Conservation (phyloP, 2,888 invertebrate genomes). For the Caenorhabditis parvicauda region DNA sequence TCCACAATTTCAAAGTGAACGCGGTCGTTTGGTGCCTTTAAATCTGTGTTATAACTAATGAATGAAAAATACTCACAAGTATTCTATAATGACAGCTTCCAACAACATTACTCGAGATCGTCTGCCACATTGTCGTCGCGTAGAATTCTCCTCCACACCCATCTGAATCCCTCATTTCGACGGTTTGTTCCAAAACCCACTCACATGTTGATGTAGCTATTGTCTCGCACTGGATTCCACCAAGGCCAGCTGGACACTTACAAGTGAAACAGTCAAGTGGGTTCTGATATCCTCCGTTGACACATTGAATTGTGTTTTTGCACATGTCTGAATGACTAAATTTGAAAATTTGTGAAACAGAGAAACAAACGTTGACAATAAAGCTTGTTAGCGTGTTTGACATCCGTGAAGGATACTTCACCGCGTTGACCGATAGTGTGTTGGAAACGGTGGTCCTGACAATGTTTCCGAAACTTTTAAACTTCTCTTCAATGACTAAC, state of each 20-base stretch:
- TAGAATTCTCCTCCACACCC: slow-evolving; percentile 44
- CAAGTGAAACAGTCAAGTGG: slow-evolving; percentile 39
- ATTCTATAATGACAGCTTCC: slow-evolving; percentile 42
- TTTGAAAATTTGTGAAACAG: neutral
- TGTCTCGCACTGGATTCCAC: slow-evolving; percentile 33
- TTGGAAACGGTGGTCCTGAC: slow-evolving; percentile 41
- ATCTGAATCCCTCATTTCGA: slow-evolving; percentile 13
- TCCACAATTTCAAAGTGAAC: slow-evolving; percentile 44
- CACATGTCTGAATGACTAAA: slow-evolving; percentile 33
- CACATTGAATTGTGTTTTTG: slow-evolving; percentile 21
- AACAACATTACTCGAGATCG: slow-evolving; percentile 23
- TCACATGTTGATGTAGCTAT: slow-evolving; percentile 16
- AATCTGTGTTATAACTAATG: neutral
- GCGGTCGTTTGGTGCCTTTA: slow-evolving; percentile 31
- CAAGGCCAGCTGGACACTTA: slow-evolving; percentile 42
- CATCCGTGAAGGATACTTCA: slow-evolving; percentile 47
- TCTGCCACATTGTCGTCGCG: slow-evolving; percentile 35
- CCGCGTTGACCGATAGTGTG: slow-evolving; percentile 49
- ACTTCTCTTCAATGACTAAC: neutral
- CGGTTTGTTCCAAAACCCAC: neutral
- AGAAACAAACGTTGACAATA: slow-evolving; percentile 38
- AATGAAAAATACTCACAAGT: slow-evolving; percentile 15
- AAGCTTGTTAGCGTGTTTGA: slow-evolving; percentile 42
- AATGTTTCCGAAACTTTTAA: neutral
- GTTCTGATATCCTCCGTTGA: slow-evolving; percentile 46